Evolutionary conservation across 2,797 vertebrate species (phyloP).

Genomic region (Anguilla marmorata): DNA sequence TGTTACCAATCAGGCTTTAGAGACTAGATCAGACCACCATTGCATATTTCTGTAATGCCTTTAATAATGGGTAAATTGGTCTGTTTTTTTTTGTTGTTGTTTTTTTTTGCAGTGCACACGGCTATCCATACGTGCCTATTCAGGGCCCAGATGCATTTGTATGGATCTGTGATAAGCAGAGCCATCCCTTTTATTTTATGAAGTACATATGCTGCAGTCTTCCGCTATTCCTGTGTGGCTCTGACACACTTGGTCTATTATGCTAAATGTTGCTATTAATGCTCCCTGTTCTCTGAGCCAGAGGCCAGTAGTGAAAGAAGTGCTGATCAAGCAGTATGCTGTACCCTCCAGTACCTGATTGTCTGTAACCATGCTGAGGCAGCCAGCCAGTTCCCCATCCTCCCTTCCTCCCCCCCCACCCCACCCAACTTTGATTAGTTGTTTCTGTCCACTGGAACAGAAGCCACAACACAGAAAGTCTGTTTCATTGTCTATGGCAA

Average conservation of each 20-base stretch:
- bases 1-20: conserved; percentile 53
- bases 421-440: not conserved
- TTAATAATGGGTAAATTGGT: conserved; percentile 32
- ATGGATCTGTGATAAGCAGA: conserved; percentile 35
- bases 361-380: conserved; percentile 35
- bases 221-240: not conserved
- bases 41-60: conserved; percentile 46
- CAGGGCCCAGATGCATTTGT: not conserved
- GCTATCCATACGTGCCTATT: not conserved
- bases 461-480: not conserved
- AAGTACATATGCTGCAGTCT: conserved; percentile 26
- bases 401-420: not conserved
- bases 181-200: conserved; percentile 27
- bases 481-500: not conserved
- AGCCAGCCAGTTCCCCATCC: conserved; percentile 48
- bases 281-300: conserved; percentile 36
- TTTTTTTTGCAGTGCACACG: conserved; percentile 30
- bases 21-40: conserved; percentile 45
- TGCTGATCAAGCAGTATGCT: conserved; percentile 45
- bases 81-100: not conserved
- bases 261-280: conserved; percentile 47
- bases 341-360: conserved; percentile 55
- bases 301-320: conserved; percentile 40
- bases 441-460: not conserved
- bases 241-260: conserved; percentile 19